Evolutionary conservation across 2,113 vertebrate genomes (phyloP), one percentile per base, ranked within the genome.

Genomic region (Phylloscopus whistleri): DNA sequence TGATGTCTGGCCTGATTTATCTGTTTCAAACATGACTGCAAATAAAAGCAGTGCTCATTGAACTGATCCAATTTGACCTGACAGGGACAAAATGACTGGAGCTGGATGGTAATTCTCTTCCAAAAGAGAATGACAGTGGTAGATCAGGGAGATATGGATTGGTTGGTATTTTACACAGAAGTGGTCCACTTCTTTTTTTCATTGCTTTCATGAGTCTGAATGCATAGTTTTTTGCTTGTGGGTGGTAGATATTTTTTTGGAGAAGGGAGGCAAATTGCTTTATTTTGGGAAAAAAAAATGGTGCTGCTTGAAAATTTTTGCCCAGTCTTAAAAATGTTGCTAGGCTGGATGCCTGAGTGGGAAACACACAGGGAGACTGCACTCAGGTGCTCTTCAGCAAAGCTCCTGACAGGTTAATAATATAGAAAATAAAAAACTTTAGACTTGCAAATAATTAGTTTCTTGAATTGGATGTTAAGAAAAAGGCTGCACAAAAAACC

Each of bases 41-140:
- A 93, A 96, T 93, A 93, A 97, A 95, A 94, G 92, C 51, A 2
- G 37, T 0, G 4, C 62, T 96, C 76, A 58, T 72, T 87, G 86
- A 94, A 7, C 56, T 93, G 88, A 96, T 94, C 60, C 92, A 82
- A 95, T 96, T 77, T 96, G 92, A 95, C 90, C 88, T 95, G 95
- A 94, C 93, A 96, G 95, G 88, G 83, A 93, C 75, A 86, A 93
- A 96, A 95, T 92, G 52, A 93, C 83, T 89, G 23, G 66, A 91
- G 52, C 69, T 72, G 64, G 92, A 87, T 88, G 16, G 83, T 89
- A 94, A 87, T 93, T 93, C 51, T 90, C 41, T 94, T 62, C 73
- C 93, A 88, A 90, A 48, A 87, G 73, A 81, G 81, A 94, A 82
- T 84, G 83, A 46, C 44, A 79, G 60, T 78, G 60, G 80, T 90